Evolutionary conservation across 2,888 invertebrate species (phyloP).

Genomic region (Pemphredon lugubris): DNA sequence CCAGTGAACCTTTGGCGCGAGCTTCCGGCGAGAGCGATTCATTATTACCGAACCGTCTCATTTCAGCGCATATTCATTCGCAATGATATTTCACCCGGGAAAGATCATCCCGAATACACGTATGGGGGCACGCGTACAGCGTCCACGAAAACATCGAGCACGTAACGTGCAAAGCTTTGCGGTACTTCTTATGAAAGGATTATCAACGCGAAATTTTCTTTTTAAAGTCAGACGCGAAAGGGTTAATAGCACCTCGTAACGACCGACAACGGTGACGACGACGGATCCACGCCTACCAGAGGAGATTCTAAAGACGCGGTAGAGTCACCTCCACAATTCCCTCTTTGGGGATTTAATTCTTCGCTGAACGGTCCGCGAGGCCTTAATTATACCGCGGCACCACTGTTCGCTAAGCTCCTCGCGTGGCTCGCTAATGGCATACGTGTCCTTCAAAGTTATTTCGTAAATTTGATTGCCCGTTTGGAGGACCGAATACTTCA

Average conservation of each 20-base stretch:
- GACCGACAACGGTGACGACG: conserved; percentile 22
- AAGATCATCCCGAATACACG: background rate
- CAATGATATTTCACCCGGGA: background rate
- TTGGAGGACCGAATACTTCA: background rate
- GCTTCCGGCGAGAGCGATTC: background rate
- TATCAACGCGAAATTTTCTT: conserved; percentile 17
- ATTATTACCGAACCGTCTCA: background rate
- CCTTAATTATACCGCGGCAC: conserved; percentile 35
- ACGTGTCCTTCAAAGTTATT: conserved; percentile 24
- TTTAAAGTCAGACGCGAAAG: conserved; percentile 13
- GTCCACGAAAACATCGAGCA: too few species aligned
- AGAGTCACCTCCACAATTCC: conserved; percentile 2
- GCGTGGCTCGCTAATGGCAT: conserved; percentile 3
- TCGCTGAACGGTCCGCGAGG: conserved; percentile 21
- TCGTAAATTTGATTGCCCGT: conserved; percentile 10
- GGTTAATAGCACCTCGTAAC: conserved; percentile 41
- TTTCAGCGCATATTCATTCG: background rate
- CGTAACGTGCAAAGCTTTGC: background rate
- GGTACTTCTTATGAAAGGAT: conserved; percentile 8
- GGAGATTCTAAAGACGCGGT: conserved; percentile 32
- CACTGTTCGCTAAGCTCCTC: background rate
- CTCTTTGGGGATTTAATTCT: conserved; percentile 45
- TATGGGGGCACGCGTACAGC: background rate
- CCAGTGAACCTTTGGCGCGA: background rate
- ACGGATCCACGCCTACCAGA: conserved; percentile 18